These are phyloP conservation scores for Nematopogon swammerdamellus DNA, from an alignment of 2,888 invertebrate genomes.

Conservation along the genomic window DNA sequence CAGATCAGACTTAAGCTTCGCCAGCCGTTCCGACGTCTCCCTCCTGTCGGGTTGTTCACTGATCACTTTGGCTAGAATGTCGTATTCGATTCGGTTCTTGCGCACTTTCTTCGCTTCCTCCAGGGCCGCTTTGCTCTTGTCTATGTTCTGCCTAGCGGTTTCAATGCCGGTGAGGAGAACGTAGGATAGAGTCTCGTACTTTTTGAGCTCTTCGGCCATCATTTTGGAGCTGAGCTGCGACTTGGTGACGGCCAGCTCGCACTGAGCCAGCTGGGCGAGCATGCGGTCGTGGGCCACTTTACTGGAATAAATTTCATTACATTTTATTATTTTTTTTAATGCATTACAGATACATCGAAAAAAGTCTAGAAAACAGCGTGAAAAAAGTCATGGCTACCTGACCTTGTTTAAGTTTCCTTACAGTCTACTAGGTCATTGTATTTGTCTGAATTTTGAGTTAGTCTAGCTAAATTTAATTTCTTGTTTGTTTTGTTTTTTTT, in stretches of 20 bases:
- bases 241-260: conserved; percentile 84
- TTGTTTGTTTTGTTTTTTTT: too few relatives aligned
- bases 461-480: too few relatives aligned
- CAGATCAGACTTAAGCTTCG: conserved; percentile 70
- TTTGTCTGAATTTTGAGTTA: too few relatives aligned
- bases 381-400: too few relatives aligned
- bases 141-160: conserved; percentile 76
- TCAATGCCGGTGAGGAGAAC: conserved; percentile 78
- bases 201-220: conserved; percentile 79
- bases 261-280: conserved; percentile 78
- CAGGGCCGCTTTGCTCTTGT: conserved; percentile 76
- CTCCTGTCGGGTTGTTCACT: conserved; percentile 86
- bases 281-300: conserved; percentile 74
- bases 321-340: too few relatives aligned
- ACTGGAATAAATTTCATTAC: conserved; percentile 31
- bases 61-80: conserved; percentile 87
- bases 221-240: conserved; percentile 76
- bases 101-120: conserved; percentile 81
- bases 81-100: conserved; percentile 90
- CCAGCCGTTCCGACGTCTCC: conserved; percentile 68
- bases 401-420: too few relatives aligned
- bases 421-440: too few relatives aligned
- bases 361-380: too few relatives aligned
- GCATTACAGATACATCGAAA: too few relatives aligned
- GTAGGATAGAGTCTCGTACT: conserved; percentile 74